Base-by-base conservation (phyloP, 2,797 vertebrate species). In the Arnoldichthys spilopterus region DNA sequence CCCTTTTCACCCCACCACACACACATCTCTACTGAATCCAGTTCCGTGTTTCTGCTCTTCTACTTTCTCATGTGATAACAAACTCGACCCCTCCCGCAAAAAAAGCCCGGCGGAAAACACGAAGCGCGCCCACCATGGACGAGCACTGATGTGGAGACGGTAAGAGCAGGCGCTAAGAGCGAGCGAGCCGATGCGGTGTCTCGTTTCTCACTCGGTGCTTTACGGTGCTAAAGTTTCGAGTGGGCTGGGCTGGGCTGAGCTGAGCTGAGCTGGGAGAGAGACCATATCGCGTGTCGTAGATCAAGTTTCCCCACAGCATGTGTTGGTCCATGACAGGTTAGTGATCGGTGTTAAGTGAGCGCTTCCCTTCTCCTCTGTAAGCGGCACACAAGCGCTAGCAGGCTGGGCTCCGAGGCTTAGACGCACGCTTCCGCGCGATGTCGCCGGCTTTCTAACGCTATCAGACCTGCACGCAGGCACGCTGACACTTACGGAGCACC, bases 1-100 rank as follows among this genome's bases (percentile, higher is more conserved):
- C 92, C 90, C 91, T 92, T 91, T 89, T 89, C 89, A 86, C 76
- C 74, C 79, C 74, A 87, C 83, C 58, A 43, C 77, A 54, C 26
- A 66, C 73, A 56, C 73, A 45, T 24, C 61, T 32, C 61, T 70
- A 84, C 83, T 84, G 88, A 80, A 85, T 83, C 78, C 86, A 87
- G 83, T 85, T 86, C 86, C 73, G 85, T 85, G 80, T 87, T 70
- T n/a, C 76, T 73, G 79, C 67, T 76, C 76, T 74, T 77, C 82
- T 68, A 37, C 72, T 34, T 61, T 76, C 61, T 76, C 49, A 72
- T 84, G 82, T 83, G 49, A 81, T 78, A 71, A 26, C 56, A 30
- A 11, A 22, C 66, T 61, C 54, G 26, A 56, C 16, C 32, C 20
- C 32, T 8, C 18, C 43, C 43, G 9, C 3, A 37, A 37, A 11